Base-by-base conservation (phyloP, 2,888 invertebrate species). In the Camponotus fellah region DNA sequence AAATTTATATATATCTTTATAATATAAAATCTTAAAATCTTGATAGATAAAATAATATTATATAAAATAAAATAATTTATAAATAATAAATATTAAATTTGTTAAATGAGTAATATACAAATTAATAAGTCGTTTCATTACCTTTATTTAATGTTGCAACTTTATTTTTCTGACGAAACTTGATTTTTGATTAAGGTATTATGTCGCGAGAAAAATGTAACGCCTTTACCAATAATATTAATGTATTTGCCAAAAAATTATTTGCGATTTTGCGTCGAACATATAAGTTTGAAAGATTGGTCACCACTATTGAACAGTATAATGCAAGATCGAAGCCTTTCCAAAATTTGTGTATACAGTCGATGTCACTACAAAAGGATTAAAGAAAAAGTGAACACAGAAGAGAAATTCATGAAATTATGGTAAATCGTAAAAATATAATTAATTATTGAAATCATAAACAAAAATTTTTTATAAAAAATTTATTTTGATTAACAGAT, bases 241-340 rank as follows among this genome's bases (percentile, higher is more conserved):
- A 75, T 88, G 6, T 83, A 86, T 82, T 82, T 88, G 60, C 74
- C 84, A 53, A 85, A 88, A 6, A 89, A 89, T 53, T 77, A 76
- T 40, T 86, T 92, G 71, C 86, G 83, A 79, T 89, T 92, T 72
- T 90, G 89, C 69, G 87, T 85, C 66, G 92, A 92, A 86, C 82
- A 86, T 21, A 43, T 92, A 37, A 74, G 62, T 64, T 68, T 88
- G 66, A 87, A 88, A 56, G 86, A 91, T 71, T 92, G 92, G 92
- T 84, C 88, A 21, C 89, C 89, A 34, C 87, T 92, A 81, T 83
- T 92, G 14, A 81, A 84, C 40, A 74, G 88, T 56, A 86, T 92
- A n/a, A 90, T 88, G 8, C 86, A 82, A 26, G 90, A 89, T 88
- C 85, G 69, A 37, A 91, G 82, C 60, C 81, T 92, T 66, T 68